Percentiles rank a stretch among this genome's conserved stretches.
Evolutionary conservation across 1,140 invertebrate species (phyloP).

Genomic region (Drosophila parabipectinata): DNA sequence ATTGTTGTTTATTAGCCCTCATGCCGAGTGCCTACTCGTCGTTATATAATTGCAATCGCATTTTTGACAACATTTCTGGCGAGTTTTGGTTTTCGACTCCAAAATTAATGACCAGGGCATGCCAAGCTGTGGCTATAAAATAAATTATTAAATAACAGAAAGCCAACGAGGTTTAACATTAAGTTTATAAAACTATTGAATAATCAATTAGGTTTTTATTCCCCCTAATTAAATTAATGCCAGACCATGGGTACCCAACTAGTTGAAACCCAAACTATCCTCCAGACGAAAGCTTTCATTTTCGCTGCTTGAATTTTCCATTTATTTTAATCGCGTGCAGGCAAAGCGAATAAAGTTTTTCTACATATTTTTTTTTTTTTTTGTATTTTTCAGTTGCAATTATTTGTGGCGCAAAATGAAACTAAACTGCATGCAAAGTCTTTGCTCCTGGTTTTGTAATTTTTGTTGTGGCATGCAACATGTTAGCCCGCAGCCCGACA

Average conservation of each 20-base stretch:
- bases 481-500: constrained; percentile 57
- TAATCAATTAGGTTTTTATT: not conserved
- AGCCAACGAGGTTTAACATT: too few species aligned
- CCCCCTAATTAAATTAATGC: not conserved
- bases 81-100: constrained; percentile 13
- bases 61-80: constrained; percentile 62
- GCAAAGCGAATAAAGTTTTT: constrained; percentile 36
- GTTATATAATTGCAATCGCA: constrained; percentile 34
- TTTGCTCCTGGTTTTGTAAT: constrained; percentile 17
- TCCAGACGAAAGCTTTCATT: constrained; percentile 20
- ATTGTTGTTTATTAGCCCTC: constrained; percentile 62
- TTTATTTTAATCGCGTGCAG: constrained; percentile 56
- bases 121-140: not conserved
- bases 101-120: not conserved
- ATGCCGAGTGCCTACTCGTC: constrained; percentile 10
- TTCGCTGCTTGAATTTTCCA: constrained; percentile 16
- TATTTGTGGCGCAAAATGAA: constrained; percentile 64
- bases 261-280: not conserved
- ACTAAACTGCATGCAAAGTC: constrained; percentile 66
- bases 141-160: not conserved
- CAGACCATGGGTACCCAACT: not conserved
- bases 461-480: constrained; percentile 64
- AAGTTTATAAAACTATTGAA: not conserved
- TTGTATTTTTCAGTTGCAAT: constrained; percentile 59
- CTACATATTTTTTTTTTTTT: not conserved